Conservation (phyloP, 2,797 vertebrate genomes). For the Acipenser oxyrinchus region DNA sequence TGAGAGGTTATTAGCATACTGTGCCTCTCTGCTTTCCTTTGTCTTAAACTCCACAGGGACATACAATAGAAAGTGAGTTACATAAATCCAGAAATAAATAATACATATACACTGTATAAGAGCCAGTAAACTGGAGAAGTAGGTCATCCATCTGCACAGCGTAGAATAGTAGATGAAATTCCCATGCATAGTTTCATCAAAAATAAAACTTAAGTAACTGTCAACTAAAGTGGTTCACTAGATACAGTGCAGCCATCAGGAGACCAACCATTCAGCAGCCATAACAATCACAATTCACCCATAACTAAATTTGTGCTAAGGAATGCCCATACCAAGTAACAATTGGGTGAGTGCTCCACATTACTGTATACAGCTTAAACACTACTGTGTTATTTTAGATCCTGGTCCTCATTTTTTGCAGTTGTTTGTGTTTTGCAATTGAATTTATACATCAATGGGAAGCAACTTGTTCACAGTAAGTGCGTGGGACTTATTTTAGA, state of each 20-base stretch:
- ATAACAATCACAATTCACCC: too few relatives aligned
- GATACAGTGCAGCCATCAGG: too few relatives aligned
- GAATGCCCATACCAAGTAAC: too few relatives aligned
- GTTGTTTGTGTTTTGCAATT: background rate
- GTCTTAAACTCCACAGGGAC: too few relatives aligned
- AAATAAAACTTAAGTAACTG: too few relatives aligned
- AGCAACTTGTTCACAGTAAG: background rate
- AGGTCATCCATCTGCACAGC: background rate
- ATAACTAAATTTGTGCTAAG: too few relatives aligned
- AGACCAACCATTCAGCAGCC: too few relatives aligned
- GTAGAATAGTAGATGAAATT: background rate
- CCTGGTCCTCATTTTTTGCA: background rate
- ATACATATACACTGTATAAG: background rate
- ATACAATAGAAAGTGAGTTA: background rate
- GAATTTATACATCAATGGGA: background rate
- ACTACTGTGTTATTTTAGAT: background rate
- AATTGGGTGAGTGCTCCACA: too few relatives aligned
- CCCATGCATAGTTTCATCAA: too few relatives aligned
- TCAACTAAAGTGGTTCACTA: too few relatives aligned
- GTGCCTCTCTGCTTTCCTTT: background rate
- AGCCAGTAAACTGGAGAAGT: background rate
- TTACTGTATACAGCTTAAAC: background rate
- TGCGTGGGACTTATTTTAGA: conserved; percentile 19
- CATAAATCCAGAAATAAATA: background rate
- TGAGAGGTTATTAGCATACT: background rate